Base-by-base conservation (phyloP, 1,140 invertebrate genomes). In the Thaumatotibia leucotreta region DNA sequence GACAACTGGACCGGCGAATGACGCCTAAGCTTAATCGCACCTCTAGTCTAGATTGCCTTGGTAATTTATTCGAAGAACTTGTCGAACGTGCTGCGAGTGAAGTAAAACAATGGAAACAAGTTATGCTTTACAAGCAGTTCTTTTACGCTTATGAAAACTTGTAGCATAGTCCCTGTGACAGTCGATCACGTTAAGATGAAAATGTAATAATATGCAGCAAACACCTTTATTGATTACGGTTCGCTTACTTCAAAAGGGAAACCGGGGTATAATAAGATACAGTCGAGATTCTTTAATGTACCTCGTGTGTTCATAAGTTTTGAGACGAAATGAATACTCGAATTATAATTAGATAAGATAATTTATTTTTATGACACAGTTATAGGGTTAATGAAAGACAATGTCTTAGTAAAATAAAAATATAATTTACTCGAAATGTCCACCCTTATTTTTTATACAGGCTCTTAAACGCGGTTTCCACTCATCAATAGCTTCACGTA, bases 231-330 rank as follows among this genome's bases (percentile, higher is more conserved):
- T 58, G 52, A 58, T 58, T 58, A 31, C 10, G n/a, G 52, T 31
- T 27, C 24, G 24, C 23, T 58, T 11, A 11, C n/a, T 58, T 27
- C 52, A 58, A 58, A 45, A 58, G 10, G 29, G 27, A 29, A 58
- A 58, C 52, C 52, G 24, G 52, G 29, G 27, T 58, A 58, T 58
- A 58, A 58, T 58, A 29, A 31, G 52, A 58, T 58, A 58, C 52
- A 58, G 52, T 14, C 24, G 52, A 31, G 27, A 58, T 58, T 58
- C 52, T 17, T 58, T 58, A 31, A 58, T 29, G 24, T 58, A 58
- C n/a, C n/a, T n/a, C n/a, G n/a, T n/a, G n/a, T n/a, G n/a, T n/a
- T n/a, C n/a, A n/a, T n/a, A n/a, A n/a, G n/a, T n/a, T n/a, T n/a
- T n/a, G n/a, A n/a, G n/a, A n/a, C n/a, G n/a, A n/a, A n/a, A n/a